These are phyloP conservation scores for Archivesica marissinica DNA, from an alignment of 1,140 invertebrate species.

Conservation along the genomic window DNA sequence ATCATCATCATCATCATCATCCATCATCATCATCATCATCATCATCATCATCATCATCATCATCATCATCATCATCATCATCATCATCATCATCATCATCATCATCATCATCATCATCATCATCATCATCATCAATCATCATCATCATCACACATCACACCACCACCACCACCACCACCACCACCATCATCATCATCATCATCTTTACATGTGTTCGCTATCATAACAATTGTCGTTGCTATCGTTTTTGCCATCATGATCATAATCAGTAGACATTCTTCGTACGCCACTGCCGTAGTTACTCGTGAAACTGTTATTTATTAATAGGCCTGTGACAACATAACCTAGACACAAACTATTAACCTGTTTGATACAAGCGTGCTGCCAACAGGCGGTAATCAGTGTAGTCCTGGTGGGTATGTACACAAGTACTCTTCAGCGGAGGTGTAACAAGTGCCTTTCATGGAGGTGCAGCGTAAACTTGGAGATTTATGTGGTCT, in stretches of 20 bases:
- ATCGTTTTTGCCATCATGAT: not conserved
- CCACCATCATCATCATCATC: slow-evolving; percentile 1
- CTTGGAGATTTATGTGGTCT: not conserved
- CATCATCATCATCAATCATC: slow-evolving; percentile 5
- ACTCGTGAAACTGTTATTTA: not conserved
- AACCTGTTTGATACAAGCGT: not conserved
- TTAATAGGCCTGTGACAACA: not conserved
- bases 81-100: slow-evolving; percentile 4
- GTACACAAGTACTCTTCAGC: too few species aligned
- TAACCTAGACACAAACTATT: not conserved
- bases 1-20: not conserved
- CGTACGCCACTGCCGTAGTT: not conserved
- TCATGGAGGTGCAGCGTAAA: not conserved
- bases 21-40: slow-evolving; percentile 15
- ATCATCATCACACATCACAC: slow-evolving; percentile 6
- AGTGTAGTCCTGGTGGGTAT: not conserved
- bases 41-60: slow-evolving; percentile 19
- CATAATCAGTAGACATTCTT: not conserved
- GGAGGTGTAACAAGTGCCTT: not conserved
- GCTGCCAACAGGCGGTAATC: not conserved
- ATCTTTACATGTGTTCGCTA: not conserved
- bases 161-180: not conserved
- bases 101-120: slow-evolving; percentile 17
- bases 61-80: not conserved
- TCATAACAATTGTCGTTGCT: not conserved